Evolutionary conservation across 2,888 invertebrate genomes (phyloP).

Genomic region (Drosophila fungiperda): DNA sequence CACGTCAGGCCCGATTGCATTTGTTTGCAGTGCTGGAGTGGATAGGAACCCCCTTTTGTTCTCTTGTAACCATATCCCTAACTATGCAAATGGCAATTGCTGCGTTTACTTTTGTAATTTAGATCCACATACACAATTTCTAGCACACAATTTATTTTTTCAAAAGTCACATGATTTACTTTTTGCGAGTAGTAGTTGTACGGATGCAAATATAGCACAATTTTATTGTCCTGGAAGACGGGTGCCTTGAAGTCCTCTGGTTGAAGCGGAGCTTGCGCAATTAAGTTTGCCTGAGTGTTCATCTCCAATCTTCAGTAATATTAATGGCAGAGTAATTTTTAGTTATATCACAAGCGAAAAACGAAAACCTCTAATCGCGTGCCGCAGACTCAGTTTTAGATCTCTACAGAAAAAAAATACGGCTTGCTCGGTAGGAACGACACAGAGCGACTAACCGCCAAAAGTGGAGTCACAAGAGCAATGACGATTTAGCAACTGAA

Average conservation of each 20-base stretch:
- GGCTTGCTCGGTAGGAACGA: conserved; percentile 39
- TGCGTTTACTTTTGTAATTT: conserved; percentile 52
- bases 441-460: conserved; percentile 41
- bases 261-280: conserved; percentile 21
- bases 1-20: conserved; percentile 49
- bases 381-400: conserved; percentile 13
- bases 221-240: conserved; percentile 82
- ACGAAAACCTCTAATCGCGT: conserved; percentile 36
- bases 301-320: conserved; percentile 37
- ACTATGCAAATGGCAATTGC: conserved; percentile 24
- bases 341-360: conserved; percentile 64
- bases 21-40: neutral
- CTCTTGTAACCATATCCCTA: conserved; percentile 10
- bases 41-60: neutral
- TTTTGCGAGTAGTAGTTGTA: conserved; percentile 92
- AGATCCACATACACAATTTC: conserved; percentile 21
- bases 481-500: conserved; percentile 14
- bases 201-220: conserved; percentile 89
- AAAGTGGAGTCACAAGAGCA: conserved; percentile 18
- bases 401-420: conserved; percentile 13
- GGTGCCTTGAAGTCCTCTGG: conserved; percentile 80
- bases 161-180: conserved; percentile 82
- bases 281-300: conserved; percentile 47
- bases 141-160: conserved; percentile 8
- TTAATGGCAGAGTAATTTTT: conserved; percentile 22